A percentile compares a stretch with the other conserved stretches of the same genome.
phyloP scores from a whole-genome alignment of 2,797 vertebrate species.

The Enteromius argenteus region DNA sequence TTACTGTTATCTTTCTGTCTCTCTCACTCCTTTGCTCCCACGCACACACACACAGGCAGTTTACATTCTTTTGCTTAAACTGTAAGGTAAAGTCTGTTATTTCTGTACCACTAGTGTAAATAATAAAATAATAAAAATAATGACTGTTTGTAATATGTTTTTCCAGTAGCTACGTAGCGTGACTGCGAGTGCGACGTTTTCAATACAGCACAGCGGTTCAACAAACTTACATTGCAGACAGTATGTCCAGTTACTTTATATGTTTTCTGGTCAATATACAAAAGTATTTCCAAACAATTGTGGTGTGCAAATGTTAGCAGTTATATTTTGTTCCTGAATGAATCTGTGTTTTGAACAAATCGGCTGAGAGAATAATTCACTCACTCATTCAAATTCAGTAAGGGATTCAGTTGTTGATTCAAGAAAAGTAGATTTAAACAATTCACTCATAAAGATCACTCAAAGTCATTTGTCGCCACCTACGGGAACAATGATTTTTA shows the following conservation, averaged over 20 bases:
- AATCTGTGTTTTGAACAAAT: background rate
- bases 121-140: background rate
- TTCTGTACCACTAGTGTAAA: background rate
- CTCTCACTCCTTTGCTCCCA: background rate
- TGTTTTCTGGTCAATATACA: background rate
- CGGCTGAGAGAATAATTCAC: background rate
- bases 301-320: background rate
- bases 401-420: background rate
- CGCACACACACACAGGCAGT: background rate
- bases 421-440: background rate
- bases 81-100: background rate
- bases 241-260: background rate
- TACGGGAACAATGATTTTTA: background rate
- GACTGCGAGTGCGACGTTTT: background rate
- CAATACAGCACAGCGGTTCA: background rate
- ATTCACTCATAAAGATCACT: background rate
- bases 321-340: background rate
- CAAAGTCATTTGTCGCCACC: background rate
- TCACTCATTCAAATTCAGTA: background rate
- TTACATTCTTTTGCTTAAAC: background rate
- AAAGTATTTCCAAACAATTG: background rate
- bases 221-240: background rate
- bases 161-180: background rate
- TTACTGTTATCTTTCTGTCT: conserved; percentile 61
- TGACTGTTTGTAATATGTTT: no score